phyloP scores from a whole-genome alignment of 2,797 vertebrate genomes.

The Phrynocephalus vlangalii region DNA sequence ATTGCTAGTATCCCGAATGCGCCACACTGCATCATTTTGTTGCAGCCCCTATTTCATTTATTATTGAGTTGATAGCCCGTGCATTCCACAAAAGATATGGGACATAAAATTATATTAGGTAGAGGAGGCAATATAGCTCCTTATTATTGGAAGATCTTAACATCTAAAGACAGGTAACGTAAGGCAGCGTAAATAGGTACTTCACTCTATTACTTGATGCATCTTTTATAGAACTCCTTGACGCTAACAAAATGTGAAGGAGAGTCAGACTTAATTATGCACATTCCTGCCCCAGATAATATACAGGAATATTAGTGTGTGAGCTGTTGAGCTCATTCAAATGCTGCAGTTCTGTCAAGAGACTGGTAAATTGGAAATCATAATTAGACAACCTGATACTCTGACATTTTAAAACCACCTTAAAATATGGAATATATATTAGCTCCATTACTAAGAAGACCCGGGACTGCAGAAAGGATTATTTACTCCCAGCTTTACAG shows the following conservation, averaged over 20 bases:
- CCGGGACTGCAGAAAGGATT: constrained; percentile 36
- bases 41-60: background rate
- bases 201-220: constrained; percentile 55
- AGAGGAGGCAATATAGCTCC: constrained; percentile 6
- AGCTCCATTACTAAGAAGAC: constrained; percentile 27
- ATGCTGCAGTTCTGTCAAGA: constrained; percentile 58
- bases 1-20: background rate
- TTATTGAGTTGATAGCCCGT: background rate
- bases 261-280: constrained; percentile 76
- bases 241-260: constrained; percentile 70
- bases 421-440: constrained; percentile 60
- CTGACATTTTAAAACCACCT: constrained; percentile 58
- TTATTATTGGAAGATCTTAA: constrained; percentile 53
- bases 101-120: constrained; percentile 39
- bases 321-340: constrained; percentile 57
- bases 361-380: constrained; percentile 50
- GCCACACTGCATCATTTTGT: background rate
- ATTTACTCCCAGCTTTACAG: constrained; percentile 29
- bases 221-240: constrained; percentile 67
- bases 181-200: constrained; percentile 65
- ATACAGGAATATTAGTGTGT: background rate
- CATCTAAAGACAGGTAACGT: constrained; percentile 49
- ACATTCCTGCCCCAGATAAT: constrained; percentile 68
- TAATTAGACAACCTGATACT: constrained; percentile 63
- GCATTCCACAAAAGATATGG: background rate